phyloP scores from a whole-genome alignment of 2,113 vertebrate genomes.

The Zosterops japonicus region DNA sequence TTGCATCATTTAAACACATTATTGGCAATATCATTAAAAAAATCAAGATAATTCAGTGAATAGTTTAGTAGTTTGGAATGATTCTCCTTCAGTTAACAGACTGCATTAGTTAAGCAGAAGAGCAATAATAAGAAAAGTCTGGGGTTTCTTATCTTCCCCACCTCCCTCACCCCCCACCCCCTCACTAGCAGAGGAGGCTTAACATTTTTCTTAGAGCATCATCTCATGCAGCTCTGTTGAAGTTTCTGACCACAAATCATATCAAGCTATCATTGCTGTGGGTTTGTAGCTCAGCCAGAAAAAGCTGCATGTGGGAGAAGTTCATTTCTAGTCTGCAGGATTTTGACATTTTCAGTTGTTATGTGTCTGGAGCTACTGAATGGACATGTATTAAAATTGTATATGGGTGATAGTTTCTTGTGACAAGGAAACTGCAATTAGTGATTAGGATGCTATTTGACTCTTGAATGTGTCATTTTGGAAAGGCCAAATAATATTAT shows the following conservation, averaged over 20 bases:
- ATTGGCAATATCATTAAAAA: background rate
- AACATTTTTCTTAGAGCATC: background rate
- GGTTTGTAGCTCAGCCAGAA: constrained; percentile 40
- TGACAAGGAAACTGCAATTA: background rate
- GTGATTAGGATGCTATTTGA: background rate
- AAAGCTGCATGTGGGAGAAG: constrained; percentile 31
- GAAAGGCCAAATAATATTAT: background rate
- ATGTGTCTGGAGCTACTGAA: background rate
- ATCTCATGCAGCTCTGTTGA: background rate
- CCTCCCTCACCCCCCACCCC: background rate
- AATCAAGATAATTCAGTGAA: background rate
- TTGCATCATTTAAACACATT: background rate
- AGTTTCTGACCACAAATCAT: constrained; percentile 29
- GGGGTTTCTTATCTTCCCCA: background rate
- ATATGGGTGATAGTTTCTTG: background rate
- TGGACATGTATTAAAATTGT: background rate
- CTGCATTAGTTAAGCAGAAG: background rate
- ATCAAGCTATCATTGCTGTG: constrained; percentile 6
- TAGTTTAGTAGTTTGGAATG: background rate
- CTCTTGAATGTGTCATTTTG: background rate
- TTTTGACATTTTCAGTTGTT: background rate
- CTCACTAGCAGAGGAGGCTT: background rate
- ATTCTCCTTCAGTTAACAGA: background rate
- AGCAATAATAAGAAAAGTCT: background rate
- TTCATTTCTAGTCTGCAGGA: background rate